Evolutionary conservation across 2,113 vertebrate genomes (phyloP), one percentile per base, ranked within the genome.

Genomic region (Malurus melanocephalus): DNA sequence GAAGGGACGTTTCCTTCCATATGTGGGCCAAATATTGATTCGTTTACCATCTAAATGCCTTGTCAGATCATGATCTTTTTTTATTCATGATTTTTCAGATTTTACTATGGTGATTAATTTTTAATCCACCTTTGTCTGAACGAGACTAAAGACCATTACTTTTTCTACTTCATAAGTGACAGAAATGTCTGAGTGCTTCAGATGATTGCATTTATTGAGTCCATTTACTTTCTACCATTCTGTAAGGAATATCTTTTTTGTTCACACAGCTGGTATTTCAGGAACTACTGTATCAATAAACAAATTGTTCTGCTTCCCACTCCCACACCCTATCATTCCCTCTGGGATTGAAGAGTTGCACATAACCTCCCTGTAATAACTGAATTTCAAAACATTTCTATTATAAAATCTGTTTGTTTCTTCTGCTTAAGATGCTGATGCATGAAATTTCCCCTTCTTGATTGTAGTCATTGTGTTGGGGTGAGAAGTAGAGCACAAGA

Each of bases 401-500:
- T 94, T 87, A 89, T 73, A 92, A 93, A 85, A 8, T 26, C 45
- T 69, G 16, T 68, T 96, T 76, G 32, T 11, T 89, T 91, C 94
- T 94, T 73, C 62, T 95, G 27, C 65, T 91, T 88, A 87, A 66
- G 72, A 87, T 42, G 89, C 18, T 71, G 69, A 89, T 78, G 80
- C 33, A 78, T 53, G 66, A n/a, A 94, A 93, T 94, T 96, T 95
- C 53, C 66, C 38, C 65, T 81, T 65, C 78, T 53, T 87, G 89
- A 87, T 72, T 87, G 93, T 73, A 95, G 77, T 89, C 66, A 91
- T 77, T 93, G 45, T 59, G 40, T 28, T 85, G 35, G 43, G 30
- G 48, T 93, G 57, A 93, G 57, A 82, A 48, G 16, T 75, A 91
- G 49, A 87, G 79, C 49, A 89, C 48, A 93, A 89, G 40, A 15